Evolutionary conservation across 2,113 vertebrate genomes (phyloP).

Genomic region (Polypterus bichir): DNA sequence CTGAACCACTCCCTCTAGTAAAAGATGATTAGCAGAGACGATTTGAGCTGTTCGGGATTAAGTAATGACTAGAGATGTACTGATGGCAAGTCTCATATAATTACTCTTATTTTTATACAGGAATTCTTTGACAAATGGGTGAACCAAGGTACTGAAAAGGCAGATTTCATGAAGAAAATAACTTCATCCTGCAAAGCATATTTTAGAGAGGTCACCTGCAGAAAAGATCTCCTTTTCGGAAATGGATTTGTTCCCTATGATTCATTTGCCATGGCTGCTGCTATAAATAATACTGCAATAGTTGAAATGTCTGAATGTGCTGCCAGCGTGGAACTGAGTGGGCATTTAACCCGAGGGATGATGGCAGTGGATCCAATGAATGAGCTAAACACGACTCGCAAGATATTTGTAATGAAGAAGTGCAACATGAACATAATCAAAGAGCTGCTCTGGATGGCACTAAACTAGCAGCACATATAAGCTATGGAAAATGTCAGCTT

Average conservation of each 20-base stretch:
- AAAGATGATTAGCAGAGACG: too few species aligned
- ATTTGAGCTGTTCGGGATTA: neutral
- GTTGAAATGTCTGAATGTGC: slow-evolving; percentile 35
- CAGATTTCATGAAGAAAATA: slow-evolving; percentile 48
- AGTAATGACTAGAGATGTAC: neutral
- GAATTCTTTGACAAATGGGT: slow-evolving; percentile 49
- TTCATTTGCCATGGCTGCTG: slow-evolving; percentile 46
- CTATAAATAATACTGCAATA: slow-evolving; percentile 40
- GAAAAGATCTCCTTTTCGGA: slow-evolving; percentile 34
- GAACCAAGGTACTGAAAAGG: slow-evolving; percentile 35
- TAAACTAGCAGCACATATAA: slow-evolving; percentile 16
- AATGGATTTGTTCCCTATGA: slow-evolving; percentile 50
- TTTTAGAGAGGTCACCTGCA: slow-evolving; percentile 21
- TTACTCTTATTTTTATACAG: slow-evolving; percentile 22
- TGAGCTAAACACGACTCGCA: slow-evolving; percentile 38
- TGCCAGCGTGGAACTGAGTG: slow-evolving; percentile 45
- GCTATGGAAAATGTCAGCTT: too few species aligned
- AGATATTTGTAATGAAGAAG: slow-evolving; percentile 35
- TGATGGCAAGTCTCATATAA: neutral
- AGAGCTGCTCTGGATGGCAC: slow-evolving; percentile 34
- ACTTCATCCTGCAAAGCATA: slow-evolving; percentile 41
- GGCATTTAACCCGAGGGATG: slow-evolving; percentile 44
- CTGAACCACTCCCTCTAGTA: too few species aligned
- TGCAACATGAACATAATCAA: slow-evolving; percentile 39
- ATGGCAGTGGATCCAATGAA: slow-evolving; percentile 42